Base-by-base conservation (phyloP, 2,113 vertebrate genomes). In the Seriola dumerili region DNA sequence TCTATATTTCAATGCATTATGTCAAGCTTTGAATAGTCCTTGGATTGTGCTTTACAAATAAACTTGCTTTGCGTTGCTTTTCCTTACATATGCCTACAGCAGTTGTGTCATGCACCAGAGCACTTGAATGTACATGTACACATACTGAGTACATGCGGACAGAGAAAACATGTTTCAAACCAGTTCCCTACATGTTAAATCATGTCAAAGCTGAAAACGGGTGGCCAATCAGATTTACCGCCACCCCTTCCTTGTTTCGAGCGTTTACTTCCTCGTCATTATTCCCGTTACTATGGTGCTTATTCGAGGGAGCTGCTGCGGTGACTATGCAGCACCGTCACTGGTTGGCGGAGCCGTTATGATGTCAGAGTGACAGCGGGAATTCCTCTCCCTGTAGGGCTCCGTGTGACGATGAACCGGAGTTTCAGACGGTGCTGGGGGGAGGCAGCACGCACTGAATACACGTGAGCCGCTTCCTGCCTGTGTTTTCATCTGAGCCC, bases 361-460 rank as follows among this genome's bases (percentile, higher is more conserved):
- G 90, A 93, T 93, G 64, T 93, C 78, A 85, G 46, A 0, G 46
- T 6, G n/a, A 68, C 59, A 40, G 81, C 72, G 92, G 94, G 94
- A 93, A 92, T 95, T 89, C 94, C 93, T 91, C 67, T 85, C 83
- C 73, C 46, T 3, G 68, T 4, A 8, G 80, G 63, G 76, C 72
- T 68, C 19, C 32, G 40, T 65, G 78, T 65, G 78, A 70, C 80
- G 38, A 21, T 34, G 1, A 17, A 34, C 12, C 59, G 32, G 23
- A 78, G 61, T 78, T 34, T 44, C 65, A 44, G 74, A 68, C 80
- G 6, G 70, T 21, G 64, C 54, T 19, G 10, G 8, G 40, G 40
- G 73, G 48, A 38, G 55, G 66, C 70, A 2, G 87, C 92, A 90
- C 89, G 91, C 50, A 87, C 67, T 42, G 44, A 3, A 4, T 36